phyloP scores from a whole-genome alignment of 2,888 invertebrate genomes.

The Melipona bicolor region DNA sequence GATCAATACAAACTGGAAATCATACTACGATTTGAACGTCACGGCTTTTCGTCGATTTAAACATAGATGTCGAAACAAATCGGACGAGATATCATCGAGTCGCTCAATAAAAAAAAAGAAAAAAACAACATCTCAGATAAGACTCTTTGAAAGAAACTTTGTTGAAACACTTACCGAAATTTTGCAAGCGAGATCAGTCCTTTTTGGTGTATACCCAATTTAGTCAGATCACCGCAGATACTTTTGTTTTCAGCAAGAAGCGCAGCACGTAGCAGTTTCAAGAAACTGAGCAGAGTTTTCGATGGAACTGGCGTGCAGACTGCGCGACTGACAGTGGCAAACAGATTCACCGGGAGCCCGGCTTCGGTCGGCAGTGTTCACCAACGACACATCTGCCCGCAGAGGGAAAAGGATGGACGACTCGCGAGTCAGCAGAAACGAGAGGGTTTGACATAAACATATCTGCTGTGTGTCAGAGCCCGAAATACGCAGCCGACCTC shows the following conservation, averaged over 20 bases:
- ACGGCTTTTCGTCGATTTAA: neutral
- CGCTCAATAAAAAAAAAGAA: neutral
- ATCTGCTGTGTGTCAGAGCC: conserved; percentile 69
- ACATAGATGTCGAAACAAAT: neutral
- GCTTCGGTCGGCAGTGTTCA: conserved; percentile 53
- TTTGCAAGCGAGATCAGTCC: neutral
- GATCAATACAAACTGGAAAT: conserved; percentile 54
- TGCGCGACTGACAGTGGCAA: conserved; percentile 35
- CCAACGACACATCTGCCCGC: conserved; percentile 16
- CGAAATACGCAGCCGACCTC: conserved; percentile 67
- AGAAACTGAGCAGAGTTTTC: neutral
- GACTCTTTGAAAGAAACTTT: neutral
- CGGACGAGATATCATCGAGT: neutral
- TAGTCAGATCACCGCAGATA: neutral
- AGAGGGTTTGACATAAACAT: conserved; percentile 65
- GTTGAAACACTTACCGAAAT: neutral
- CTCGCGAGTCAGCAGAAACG: conserved; percentile 19
- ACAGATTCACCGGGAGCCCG: conserved; percentile 30
- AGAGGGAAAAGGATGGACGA: conserved; percentile 36
- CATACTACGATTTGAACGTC: neutral
- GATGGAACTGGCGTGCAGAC: neutral
- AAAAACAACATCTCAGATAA: neutral
- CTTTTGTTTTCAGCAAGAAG: neutral
- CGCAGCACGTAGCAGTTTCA: neutral
- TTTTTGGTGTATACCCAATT: too few relatives aligned